Evolutionary conservation across 2,797 vertebrate species (phyloP).

Genomic region (Eidolon dupreanum): DNA sequence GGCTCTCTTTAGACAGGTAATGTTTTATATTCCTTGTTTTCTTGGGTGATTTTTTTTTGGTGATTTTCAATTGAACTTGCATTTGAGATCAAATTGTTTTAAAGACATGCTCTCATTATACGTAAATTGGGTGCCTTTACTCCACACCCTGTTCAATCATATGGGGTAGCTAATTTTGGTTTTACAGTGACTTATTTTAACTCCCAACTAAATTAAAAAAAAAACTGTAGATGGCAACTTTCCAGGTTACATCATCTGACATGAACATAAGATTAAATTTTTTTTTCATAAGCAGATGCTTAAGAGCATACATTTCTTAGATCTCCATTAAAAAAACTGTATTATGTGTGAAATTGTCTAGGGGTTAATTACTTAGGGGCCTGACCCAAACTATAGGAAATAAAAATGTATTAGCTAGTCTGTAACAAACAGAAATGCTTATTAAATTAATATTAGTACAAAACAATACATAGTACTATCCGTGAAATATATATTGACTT

Average conservation of each 20-base stretch:
- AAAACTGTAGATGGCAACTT: slow-evolving; percentile 61
- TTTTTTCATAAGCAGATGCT: slow-evolving; percentile 33
- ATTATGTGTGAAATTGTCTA: slow-evolving; percentile 15
- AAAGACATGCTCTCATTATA: neutral
- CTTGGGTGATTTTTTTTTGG: too few relatives aligned
- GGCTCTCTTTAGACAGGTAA: too few relatives aligned
- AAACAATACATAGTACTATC: slow-evolving; percentile 22
- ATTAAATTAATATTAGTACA: slow-evolving; percentile 51
- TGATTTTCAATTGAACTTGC: neutral
- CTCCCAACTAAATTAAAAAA: slow-evolving; percentile 54
- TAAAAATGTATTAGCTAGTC: slow-evolving; percentile 57
- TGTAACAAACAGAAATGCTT: neutral
- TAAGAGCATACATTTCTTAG: slow-evolving; percentile 32
- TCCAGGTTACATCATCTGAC: slow-evolving; percentile 55
- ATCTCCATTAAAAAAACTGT: slow-evolving; percentile 29
- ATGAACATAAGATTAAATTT: slow-evolving; percentile 65
- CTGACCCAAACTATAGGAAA: neutral
- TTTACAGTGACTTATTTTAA: slow-evolving; percentile 59
- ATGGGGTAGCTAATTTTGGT: slow-evolving; percentile 8
- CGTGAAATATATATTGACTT: slow-evolving; percentile 49
- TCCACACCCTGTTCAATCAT: neutral
- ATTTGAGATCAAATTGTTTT: neutral
- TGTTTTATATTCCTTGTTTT: too few relatives aligned
- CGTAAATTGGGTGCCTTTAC: neutral
- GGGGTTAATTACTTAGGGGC: slow-evolving; percentile 43